Base-by-base conservation (phyloP, 2,113 vertebrate species). In the Mionectes macconnelli region DNA sequence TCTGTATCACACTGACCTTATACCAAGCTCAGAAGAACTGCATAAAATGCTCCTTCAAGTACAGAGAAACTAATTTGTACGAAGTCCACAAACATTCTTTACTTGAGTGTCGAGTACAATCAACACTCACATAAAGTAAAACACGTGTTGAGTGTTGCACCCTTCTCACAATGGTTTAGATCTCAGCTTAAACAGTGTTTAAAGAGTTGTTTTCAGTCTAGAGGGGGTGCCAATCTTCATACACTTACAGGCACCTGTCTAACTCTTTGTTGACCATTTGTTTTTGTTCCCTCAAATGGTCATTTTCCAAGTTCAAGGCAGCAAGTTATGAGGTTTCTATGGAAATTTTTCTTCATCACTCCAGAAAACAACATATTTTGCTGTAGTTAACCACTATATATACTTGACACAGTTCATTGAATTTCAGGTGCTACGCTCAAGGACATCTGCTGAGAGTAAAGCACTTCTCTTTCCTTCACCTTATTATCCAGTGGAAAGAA, bases 231-330 rank as follows among this genome's bases (percentile, higher is more conserved):
- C 68, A 94, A 84, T 95, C 93, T 92, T 57, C 78, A 62, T 42
- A 89, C 68, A 12, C 74, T 69, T 49, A 91, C 35, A 76, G 86
- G 66, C 85, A 94, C 92, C 93, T 1, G 8, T 83, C 92, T 95
- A 95, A 87, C 64, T 92, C 87, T 78, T 92, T 92, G 90, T 80
- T 94, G 91, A 94, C 63, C 86, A 45, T 69, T 68, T 39, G 6
- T 47, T 84, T 85, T 75, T 78, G 27, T 81, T 84, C 24, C 53
- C 50, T 81, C 52, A 80, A 90, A 89, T 62, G 89, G 69, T 89
- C 92, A 96, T 84, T 96, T 95, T 75, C 69, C 83, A 93, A 96
- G 95, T 75, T 93, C 91, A 93, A 94, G 89, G 89, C 67, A 84
- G 25, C 12, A 62, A 81, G 53, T 57, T 59, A 67, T 0, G 20